Base-by-base conservation (phyloP, 1,140 invertebrate species). In the Heliothis subflexa region DNA sequence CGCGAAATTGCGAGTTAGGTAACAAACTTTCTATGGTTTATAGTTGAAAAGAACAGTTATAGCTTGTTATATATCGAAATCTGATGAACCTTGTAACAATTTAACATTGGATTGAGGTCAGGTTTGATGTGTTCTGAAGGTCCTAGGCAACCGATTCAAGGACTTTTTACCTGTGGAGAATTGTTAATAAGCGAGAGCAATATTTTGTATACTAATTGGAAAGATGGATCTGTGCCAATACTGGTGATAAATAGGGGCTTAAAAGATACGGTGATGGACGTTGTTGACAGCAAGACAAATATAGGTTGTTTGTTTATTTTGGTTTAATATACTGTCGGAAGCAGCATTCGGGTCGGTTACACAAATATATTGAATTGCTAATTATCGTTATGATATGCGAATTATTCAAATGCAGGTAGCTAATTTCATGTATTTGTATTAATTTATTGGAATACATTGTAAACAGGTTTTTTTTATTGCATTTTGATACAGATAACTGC, bases 101-200 rank as follows among this genome's bases (percentile, higher is more conserved):
- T 80, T 62, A 61, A 78, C 75, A 16, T 71, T 73, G 79, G 33
- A 81, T 80, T 80, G 57, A 81, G 79, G 74, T 78, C 75, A 76
- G 55, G 45, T 52, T 74, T 74, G 55, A 74, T 74, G 25, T 14
- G 25, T 12, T 18, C 11, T 14, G 47, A 64, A 75, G 73, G 59
- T 64, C 59, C 47, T 64, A 61, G 49, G 9, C 28, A 54, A 50
- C 4, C 33, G 71, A 73, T 12, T 57, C 18, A 71, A 55, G 66
- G 66, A 70, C 66, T 52, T 50, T 11, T 52, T 70, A n/a, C 66
- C 47, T 70, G 21, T 70, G 12, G 18, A 50, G 47, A 50, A 70
- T 68, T 13, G 52, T 70, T 10, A 68, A 68, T 68, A 10, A 50
- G 66, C n/a, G 47, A 70, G 28, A 70, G 16, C 16, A 66, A 18